Conservation (phyloP, 2,113 vertebrate genomes). For the Gorilla gorilla region DNA sequence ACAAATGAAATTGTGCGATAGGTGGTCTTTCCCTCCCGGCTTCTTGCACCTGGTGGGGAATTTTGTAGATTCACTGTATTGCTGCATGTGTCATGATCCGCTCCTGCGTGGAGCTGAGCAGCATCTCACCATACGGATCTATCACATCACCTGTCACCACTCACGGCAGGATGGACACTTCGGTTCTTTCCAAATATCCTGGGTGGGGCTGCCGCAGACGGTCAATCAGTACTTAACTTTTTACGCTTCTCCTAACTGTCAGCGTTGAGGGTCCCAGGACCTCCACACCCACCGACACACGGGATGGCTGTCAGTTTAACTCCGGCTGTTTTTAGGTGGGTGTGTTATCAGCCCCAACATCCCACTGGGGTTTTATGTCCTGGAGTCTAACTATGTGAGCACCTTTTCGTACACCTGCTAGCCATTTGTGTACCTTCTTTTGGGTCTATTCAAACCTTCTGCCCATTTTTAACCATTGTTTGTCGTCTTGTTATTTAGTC, state of each 20-base stretch:
- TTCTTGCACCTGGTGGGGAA: no score
- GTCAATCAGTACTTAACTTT: background rate
- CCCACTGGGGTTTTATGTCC: no score
- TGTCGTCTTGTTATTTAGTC: background rate
- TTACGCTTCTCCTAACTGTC: background rate
- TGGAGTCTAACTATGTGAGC: background rate
- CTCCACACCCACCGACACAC: background rate
- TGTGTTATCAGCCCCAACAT: rapidly evolving
- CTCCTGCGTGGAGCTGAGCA: rapidly evolving
- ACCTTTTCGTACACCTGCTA: rapidly evolving
- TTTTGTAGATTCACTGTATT: background rate
- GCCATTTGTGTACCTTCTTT: background rate
- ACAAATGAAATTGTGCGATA: no score
- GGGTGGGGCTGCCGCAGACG: no score
- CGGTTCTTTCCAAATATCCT: background rate
- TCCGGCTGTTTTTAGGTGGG: rapidly evolving
- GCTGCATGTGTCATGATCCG: rapidly evolving
- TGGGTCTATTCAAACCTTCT: background rate
- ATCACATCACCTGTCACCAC: rapidly evolving
- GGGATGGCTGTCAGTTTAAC: background rate
- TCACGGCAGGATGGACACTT: rapidly evolving
- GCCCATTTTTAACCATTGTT: background rate
- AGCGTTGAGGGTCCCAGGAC: background rate
- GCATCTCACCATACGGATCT: rapidly evolving
- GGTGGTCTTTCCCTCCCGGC: background rate